A percentile compares a stretch with the other conserved stretches of the same genome.
phyloP scores from a whole-genome alignment of 1,140 invertebrate species.

The Helicoverpa zea region DNA sequence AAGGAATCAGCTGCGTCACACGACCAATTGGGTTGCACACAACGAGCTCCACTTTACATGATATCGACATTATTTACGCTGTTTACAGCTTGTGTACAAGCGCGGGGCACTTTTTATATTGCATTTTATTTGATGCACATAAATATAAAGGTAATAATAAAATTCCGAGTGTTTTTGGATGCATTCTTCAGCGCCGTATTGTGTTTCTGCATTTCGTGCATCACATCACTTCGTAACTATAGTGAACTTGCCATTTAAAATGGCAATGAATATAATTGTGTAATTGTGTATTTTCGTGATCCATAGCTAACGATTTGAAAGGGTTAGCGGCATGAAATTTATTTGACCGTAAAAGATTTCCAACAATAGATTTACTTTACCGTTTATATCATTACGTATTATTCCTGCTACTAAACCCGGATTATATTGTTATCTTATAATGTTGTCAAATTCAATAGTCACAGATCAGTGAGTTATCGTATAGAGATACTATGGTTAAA shows the following conservation, averaged over 20 bases:
- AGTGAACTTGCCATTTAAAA: conserved; percentile 35
- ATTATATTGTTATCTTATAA: conserved; percentile 29
- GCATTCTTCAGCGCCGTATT: conserved; percentile 17
- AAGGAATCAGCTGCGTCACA: conserved; percentile 77
- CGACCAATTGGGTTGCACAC: conserved; percentile 72
- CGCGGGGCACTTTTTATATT: conserved; percentile 32
- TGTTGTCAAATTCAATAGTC: neutral
- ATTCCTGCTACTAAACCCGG: conserved; percentile 5
- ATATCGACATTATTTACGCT: conserved; percentile 48
- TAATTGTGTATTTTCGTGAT: conserved; percentile 47
- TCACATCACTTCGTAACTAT: conserved; percentile 23
- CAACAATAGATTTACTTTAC: conserved; percentile 43
- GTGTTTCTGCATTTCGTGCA: conserved; percentile 21
- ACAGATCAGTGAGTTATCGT: no score
- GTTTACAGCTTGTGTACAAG: conserved; percentile 31
- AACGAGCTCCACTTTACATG: conserved; percentile 49
- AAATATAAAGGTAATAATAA: conserved; percentile 21
- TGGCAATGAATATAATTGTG: conserved; percentile 47
- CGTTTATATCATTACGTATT: conserved; percentile 32
- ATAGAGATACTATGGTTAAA: no score
- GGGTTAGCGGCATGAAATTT: conserved; percentile 48
- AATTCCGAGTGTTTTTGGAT: conserved; percentile 30
- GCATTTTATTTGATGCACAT: conserved; percentile 18
- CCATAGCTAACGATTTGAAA: conserved; percentile 48
- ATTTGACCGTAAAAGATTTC: conserved; percentile 49